Base-by-base conservation (phyloP, 1,140 invertebrate species). In the Stenopsyche tienmushanensis region DNA sequence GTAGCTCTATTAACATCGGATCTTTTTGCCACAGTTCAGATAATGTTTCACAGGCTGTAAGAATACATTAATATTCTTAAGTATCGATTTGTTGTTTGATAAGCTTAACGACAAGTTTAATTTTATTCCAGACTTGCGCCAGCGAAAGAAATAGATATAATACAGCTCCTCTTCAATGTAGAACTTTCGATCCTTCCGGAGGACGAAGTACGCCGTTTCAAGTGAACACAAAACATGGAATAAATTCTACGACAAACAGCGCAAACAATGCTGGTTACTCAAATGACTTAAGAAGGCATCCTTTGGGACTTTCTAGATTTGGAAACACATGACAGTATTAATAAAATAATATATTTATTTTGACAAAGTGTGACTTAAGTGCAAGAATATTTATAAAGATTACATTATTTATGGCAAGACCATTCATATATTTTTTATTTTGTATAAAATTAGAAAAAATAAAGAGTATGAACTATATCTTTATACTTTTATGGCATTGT, bases 1-100 rank as follows among this genome's bases (percentile, higher is more conserved):
- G 20, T 18, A 41, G 41, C 9, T 69, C 64, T 15, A 60, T 70
- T 17, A 54, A 65, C 49, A 68, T 68, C 5, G 62, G 62, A 20
- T 70, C 67, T 3, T 70, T 70, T 57, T 70, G 59, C 50, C 64
- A 59, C 21, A 34, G 49, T 18, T 17, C 26, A 0, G 29, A 15
- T 50, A 17, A 1, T 10, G 34, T 21, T 63, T 26, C 45, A n/a
- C 34, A 18, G 26, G 23, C 44, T 18, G 60, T 63, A 52, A 34
- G 55, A 2, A 58, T 42, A n/a, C n/a, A n/a, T n/a, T n/a, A n/a
- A n/a, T n/a, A n/a, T n/a, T n/a, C n/a, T n/a, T n/a, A n/a, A n/a
- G n/a, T n/a, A n/a, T n/a, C n/a, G n/a, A n/a, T n/a, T n/a, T n/a
- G n/a, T n/a, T n/a, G n/a, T n/a, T n/a, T n/a, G n/a, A n/a, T n/a